phyloP scores from a whole-genome alignment of 1,140 invertebrate species.

The Drosophila novamexicana region DNA sequence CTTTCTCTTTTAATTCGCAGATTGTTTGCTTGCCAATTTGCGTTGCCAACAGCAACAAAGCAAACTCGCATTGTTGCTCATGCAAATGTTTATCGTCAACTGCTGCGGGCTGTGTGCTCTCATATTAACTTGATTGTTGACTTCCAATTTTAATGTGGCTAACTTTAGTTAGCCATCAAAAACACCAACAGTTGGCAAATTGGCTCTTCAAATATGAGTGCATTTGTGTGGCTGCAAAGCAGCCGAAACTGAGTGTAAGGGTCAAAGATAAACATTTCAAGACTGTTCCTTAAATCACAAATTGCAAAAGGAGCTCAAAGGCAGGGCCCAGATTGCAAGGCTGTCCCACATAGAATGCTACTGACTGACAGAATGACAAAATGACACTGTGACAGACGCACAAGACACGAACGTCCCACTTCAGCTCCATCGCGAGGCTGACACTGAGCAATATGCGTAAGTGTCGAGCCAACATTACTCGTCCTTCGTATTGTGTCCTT shows the following conservation, averaged over 20 bases:
- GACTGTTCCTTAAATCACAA: background rate
- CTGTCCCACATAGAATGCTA: conserved; percentile 41
- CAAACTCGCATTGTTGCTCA: conserved; percentile 31
- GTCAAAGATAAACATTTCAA: background rate
- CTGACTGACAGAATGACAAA: conserved; percentile 28
- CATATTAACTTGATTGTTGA: conserved; percentile 31
- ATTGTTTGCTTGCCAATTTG: conserved; percentile 41
- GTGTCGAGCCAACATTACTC: conserved; percentile 24
- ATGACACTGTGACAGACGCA: conserved; percentile 14
- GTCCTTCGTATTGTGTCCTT: background rate
- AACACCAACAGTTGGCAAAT: conserved; percentile 6
- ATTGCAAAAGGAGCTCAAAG: background rate
- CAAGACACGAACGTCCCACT: conserved; percentile 24
- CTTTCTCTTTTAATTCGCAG: background rate
- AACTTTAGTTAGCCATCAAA: background rate
- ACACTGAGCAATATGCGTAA: conserved; percentile 47
- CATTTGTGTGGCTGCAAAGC: conserved; percentile 8
- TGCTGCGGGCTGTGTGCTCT: conserved; percentile 38
- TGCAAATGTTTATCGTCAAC: conserved; percentile 33
- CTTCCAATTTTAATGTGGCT: background rate
- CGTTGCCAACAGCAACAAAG: conserved; percentile 28
- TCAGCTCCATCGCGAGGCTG: conserved; percentile 21
- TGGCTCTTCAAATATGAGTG: conserved; percentile 39
- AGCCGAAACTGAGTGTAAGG: background rate
- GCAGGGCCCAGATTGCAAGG: conserved; percentile 11